Base-by-base conservation (phyloP, 2,888 invertebrate species). In the Prosopocoilus inquinatus region DNA sequence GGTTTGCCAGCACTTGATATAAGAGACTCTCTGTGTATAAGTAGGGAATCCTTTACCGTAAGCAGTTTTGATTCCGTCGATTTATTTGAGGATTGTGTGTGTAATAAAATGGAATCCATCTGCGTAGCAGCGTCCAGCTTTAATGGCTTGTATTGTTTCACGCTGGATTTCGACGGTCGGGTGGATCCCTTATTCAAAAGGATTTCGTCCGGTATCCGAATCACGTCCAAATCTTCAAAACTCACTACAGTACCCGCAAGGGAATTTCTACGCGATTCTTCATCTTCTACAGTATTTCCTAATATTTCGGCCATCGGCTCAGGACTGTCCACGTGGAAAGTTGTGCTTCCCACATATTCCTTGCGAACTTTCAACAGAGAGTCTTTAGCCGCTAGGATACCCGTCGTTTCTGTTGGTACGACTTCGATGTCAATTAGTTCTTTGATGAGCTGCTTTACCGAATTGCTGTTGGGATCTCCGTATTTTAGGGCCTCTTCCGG, bases 321-420 rank as follows among this genome's bases (percentile, higher is more conserved):
- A 16, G 5, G 41, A 41, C 15, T 41, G 3, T 41, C 13, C 15
- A 15, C 15, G 12, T 13, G 9, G 3, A 11, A 16, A 16, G 20
- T 28, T 28, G 20, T 28, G 7, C 20, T 28, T 28, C 20, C 20
- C 20, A 7, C 20, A 5, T 28, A 9, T 20, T 13, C 39, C 2
- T 20, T 39, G 12, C 58, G 54, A 5, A 69, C 46, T 13, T 67
- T 38, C 34, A 67, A 66, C 5, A 69, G 15, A 8, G 70, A 70
- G 51, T 67, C 68, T 44, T 50, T 61, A 2, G 66, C 56, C 4
- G 62, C 65, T 16, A 70, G 50, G 15, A 70, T 28, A 3, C 56
- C 56, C 3, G 46, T 50, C 9, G 50, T 55, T 16, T 53, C 53
- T 11, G 50, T 12, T 3, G 50, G 50, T 33, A 46, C 35, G 5